Conservation (phyloP, 2,888 invertebrate species). For the Amphipyra tragopoginis region DNA sequence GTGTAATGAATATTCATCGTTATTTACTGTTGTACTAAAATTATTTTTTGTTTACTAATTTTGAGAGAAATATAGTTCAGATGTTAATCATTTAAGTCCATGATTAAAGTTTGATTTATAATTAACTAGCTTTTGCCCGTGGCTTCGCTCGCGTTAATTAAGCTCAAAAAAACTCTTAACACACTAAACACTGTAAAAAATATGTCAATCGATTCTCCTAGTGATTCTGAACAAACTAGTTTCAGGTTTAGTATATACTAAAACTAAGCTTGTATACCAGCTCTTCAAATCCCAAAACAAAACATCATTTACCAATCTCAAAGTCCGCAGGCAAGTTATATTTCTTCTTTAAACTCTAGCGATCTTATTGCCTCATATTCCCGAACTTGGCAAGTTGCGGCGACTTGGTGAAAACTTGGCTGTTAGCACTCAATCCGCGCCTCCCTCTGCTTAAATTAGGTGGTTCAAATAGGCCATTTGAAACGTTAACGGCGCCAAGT, state of each 20-base stretch:
- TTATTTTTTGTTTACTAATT: background rate
- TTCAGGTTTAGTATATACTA: no score
- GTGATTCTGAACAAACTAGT: no score
- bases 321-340: conserved; percentile 31
- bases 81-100: background rate
- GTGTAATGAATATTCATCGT: conserved; percentile 20
- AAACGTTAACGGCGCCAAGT: conserved; percentile 57
- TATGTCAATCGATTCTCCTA: no score
- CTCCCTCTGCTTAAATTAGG: conserved; percentile 48
- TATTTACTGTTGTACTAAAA: background rate
- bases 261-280: no score
- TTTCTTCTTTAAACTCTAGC: conserved; percentile 37
- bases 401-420: conserved; percentile 49
- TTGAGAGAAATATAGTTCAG: background rate
- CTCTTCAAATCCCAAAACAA: conserved; percentile 19
- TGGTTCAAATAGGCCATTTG: conserved; percentile 60
- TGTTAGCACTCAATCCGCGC: conserved; percentile 53
- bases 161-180: no score
- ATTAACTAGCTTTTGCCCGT: no score
- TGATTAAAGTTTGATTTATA: no score
- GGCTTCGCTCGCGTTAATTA: no score
- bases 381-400: conserved; percentile 22
- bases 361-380: conserved; percentile 31
- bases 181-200: no score
- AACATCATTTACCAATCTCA: conserved; percentile 26